Conservation (phyloP, 2,888 invertebrate genomes). For the Prenolepis imparis region DNA sequence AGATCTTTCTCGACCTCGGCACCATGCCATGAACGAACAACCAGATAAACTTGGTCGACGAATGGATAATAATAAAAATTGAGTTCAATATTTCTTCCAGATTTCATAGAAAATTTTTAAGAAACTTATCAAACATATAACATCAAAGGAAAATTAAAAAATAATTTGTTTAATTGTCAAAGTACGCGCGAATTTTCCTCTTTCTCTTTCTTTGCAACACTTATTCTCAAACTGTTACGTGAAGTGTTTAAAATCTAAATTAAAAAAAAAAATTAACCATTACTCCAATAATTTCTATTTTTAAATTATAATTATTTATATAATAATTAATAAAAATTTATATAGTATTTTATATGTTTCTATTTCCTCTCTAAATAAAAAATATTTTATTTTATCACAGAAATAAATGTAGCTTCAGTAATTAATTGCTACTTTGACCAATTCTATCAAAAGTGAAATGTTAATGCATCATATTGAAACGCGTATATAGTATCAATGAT, state of each 20-base stretch:
- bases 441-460: constrained; percentile 13
- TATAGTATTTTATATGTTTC: neutral
- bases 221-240: neutral
- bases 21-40: neutral
- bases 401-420: neutral
- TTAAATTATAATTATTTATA: constrained; percentile 2
- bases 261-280: neutral
- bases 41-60: constrained; percentile 37
- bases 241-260: neutral
- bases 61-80: constrained; percentile 40
- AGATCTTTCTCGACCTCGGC: constrained; percentile 29
- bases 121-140: neutral
- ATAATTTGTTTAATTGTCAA: neutral
- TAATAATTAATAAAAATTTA: neutral
- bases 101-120: neutral
- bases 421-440: neutral
- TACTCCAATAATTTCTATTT: neutral
- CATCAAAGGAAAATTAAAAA: constrained; percentile 1
- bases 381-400: neutral
- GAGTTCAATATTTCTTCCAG: neutral
- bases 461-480: constrained; percentile 2
- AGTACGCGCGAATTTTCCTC: neutral
- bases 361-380: neutral
- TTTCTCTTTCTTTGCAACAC: neutral
- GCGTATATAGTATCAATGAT: neutral